These are phyloP conservation scores for Atherinosoma microstoma DNA, from an alignment of 2,797 vertebrate species.

Conservation along the genomic window DNA sequence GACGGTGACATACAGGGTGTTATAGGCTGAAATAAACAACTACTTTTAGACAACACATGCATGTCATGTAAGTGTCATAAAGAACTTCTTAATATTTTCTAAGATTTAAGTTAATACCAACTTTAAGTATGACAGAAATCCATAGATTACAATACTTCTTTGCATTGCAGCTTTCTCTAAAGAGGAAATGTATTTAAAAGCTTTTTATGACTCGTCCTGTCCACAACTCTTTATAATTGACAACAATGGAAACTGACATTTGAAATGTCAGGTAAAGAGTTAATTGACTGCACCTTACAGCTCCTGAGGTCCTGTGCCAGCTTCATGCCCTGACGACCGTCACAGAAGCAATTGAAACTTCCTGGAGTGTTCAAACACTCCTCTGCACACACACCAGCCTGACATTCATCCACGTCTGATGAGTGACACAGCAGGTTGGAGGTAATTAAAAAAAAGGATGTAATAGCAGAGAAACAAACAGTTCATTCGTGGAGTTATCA, in stretches of 20 bases:
- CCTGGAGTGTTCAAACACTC: conserved; percentile 92
- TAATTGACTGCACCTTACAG: conserved; percentile 89
- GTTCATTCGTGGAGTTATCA: conserved; percentile 7
- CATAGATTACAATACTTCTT: not conserved
- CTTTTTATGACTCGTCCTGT: not conserved
- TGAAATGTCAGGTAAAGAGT: conserved; percentile 16
- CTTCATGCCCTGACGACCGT: conserved; percentile 91
- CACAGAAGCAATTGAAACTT: conserved; percentile 94
- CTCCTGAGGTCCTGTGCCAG: conserved; percentile 88
- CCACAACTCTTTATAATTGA: not conserved
- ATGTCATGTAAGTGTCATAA: not conserved
- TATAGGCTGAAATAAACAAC: conserved; percentile 82
- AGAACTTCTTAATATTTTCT: not conserved
- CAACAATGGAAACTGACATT: not conserved
- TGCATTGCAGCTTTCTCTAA: not conserved
- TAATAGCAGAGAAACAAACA: conserved; percentile 26
- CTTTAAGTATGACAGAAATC: not conserved
- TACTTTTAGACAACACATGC: not conserved
- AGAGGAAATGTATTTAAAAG: not conserved
- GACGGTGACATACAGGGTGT: conserved; percentile 86
- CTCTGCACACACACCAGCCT: conserved; percentile 87
- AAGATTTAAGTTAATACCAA: not conserved
- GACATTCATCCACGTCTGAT: conserved; percentile 94
- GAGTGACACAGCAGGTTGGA: conserved; percentile 6
- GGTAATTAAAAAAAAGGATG: conserved; percentile 11